Percentiles rank a stretch among this genome's conserved stretches.
Evolutionary conservation across 2,113 vertebrate species (phyloP).

Genomic region (Oncorhynchus masou): DNA sequence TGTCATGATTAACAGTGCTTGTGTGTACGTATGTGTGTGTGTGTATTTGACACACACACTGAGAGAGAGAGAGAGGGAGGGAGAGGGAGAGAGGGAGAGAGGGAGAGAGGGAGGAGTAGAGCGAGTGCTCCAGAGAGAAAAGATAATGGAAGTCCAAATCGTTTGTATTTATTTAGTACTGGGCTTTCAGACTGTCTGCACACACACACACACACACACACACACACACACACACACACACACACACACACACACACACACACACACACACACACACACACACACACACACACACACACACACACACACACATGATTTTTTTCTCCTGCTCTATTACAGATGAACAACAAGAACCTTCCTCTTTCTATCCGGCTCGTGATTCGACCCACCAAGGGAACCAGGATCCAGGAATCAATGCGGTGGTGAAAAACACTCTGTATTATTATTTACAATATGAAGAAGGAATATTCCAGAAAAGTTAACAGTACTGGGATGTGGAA

Average conservation of each 20-base stretch:
- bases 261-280: too few relatives aligned
- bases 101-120: too few relatives aligned
- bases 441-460: too few relatives aligned
- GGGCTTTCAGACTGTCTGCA: too few relatives aligned
- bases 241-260: too few relatives aligned
- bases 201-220: too few relatives aligned
- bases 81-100: too few relatives aligned
- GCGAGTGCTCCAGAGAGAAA: not conserved
- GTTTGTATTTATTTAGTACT: not conserved
- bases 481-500: not conserved
- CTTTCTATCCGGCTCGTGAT: not conserved
- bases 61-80: not conserved
- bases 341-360: not conserved
- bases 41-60: not conserved
- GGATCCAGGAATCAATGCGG: too few relatives aligned
- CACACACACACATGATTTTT: not conserved
- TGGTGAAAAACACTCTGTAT: not conserved
- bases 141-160: not conserved
- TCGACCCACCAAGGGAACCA: not conserved
- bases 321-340: not conserved
- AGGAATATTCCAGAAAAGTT: not conserved
- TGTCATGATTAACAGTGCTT: too few relatives aligned
- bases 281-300: too few relatives aligned
- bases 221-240: too few relatives aligned
- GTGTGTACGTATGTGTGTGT: not conserved